A percentile compares a stretch with the other conserved stretches of the same genome.
phyloP scores from a whole-genome alignment of 1,140 invertebrate genomes.

The Orussus abietinus region DNA sequence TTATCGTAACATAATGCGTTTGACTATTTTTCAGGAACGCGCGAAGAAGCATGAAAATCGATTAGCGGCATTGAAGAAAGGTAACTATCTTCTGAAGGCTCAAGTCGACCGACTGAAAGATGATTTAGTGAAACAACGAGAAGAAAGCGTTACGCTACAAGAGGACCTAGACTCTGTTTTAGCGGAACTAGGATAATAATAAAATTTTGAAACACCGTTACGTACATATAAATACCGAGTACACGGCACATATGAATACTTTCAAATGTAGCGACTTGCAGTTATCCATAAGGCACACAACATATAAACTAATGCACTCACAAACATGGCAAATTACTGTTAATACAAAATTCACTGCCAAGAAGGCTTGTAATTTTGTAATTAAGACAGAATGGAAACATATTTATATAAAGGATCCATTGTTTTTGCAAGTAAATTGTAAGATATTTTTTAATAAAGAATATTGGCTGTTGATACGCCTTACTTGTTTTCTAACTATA shows the following conservation, averaged over 20 bases:
- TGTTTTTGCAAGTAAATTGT: slow-evolving; percentile 32
- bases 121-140: slow-evolving; percentile 75
- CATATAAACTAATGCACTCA: background rate
- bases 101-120: slow-evolving; percentile 83
- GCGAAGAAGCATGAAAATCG: slow-evolving; percentile 72
- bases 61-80: slow-evolving; percentile 75
- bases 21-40: slow-evolving; percentile 52
- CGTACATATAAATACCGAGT: slow-evolving; percentile 10
- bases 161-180: slow-evolving; percentile 79
- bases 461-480: slow-evolving; percentile 20
- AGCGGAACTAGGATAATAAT: slow-evolving; percentile 62
- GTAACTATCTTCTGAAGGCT: slow-evolving; percentile 78
- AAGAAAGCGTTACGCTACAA: slow-evolving; percentile 69
- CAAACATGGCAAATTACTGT: slow-evolving; percentile 1
- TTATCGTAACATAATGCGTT: slow-evolving; percentile 3
- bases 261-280: background rate
- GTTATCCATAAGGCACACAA: background rate
- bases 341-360: background rate
- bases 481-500: slow-evolving; percentile 13
- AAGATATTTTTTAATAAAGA: slow-evolving; percentile 45
- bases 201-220: slow-evolving; percentile 6
- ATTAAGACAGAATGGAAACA: background rate
- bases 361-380: background rate
- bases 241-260: background rate
- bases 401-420: slow-evolving; percentile 1